Evolutionary conservation across 1,140 invertebrate genomes (phyloP).

Genomic region (Neodiprion lecontei): DNA sequence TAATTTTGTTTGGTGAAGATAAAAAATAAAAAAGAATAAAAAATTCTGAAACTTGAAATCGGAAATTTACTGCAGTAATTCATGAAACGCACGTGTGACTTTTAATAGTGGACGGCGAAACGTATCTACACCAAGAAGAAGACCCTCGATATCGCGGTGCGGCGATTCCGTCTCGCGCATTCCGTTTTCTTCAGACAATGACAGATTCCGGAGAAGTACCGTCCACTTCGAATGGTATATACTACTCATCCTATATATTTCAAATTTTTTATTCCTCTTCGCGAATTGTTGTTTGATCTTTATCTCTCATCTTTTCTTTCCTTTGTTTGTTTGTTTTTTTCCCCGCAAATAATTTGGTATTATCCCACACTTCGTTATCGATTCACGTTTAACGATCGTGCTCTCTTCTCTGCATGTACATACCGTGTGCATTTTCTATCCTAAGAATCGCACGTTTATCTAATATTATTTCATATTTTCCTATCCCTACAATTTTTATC

Average conservation of each 20-base stretch:
- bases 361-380: no score
- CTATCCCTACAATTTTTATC: no score
- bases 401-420: no score
- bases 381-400: no score
- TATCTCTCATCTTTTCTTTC: neutral
- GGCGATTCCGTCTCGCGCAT: constrained; percentile 75
- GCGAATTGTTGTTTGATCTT: neutral
- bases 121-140: constrained; percentile 64
- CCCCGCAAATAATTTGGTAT: no score
- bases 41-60: no score
- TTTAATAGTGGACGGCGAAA: constrained; percentile 63
- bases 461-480: no score
- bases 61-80: no score
- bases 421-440: no score
- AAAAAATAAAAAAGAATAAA: no score
- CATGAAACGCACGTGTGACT: constrained; percentile 19
- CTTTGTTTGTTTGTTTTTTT: neutral
- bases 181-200: constrained; percentile 71
- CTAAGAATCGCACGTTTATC: no score
- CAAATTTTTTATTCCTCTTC: neutral
- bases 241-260: constrained; percentile 28
- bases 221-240: constrained; percentile 24
- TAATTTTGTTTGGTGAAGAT: no score
- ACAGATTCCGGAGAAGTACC: constrained; percentile 57
- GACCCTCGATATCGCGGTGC: constrained; percentile 72